Base-by-base conservation (phyloP, 2,113 vertebrate genomes). In the Corythoichthys intestinalis region DNA sequence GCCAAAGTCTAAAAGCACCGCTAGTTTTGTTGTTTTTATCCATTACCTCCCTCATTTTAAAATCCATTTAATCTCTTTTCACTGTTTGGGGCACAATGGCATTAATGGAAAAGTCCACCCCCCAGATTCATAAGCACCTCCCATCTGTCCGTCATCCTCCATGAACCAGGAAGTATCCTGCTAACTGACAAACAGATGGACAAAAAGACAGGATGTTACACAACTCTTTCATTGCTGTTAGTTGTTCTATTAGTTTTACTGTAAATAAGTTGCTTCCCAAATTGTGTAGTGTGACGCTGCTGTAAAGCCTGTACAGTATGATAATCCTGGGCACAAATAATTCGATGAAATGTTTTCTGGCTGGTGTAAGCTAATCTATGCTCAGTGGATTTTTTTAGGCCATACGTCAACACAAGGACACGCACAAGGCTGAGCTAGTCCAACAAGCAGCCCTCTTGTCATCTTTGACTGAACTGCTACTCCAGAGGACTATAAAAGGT, bases 181-280 rank as follows among this genome's bases (percentile, higher is more conserved):
- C 56, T 13, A 57, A 57, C 56, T 57, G 13, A 53, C 50, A 53
- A 53, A 53, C 50, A 53, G 50, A 53, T 53, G 50, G 50, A n/a
- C 50, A 20, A 53, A 53, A 17, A 8, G 17, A 53, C n/a, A 53
- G 50, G 50, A 53, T 53, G 50, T 17, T n/a, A 53, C 50, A 53
- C 48, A n/a, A 53, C 50, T 53, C n/a, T 53, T 53, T 53, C 50
- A n/a, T 53, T 53, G 50, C 50, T 8, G 15, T 53, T 53, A 53
- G n/a, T 53, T 53, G 50, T 53, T 53, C n/a, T 53, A 53, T n/a
- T 53, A 53, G 50, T 20, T 53, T 53, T 53, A 53, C 50, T 53
- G n/a, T n/a, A 52, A 17, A 52, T 52, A 6, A 20, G 14, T 58
- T 38, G 34, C 56, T 14, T 1, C 20, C 35, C 2, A 14, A 35